phyloP scores from a whole-genome alignment of 2,888 invertebrate species.

The Watsonalla cultraria region DNA sequence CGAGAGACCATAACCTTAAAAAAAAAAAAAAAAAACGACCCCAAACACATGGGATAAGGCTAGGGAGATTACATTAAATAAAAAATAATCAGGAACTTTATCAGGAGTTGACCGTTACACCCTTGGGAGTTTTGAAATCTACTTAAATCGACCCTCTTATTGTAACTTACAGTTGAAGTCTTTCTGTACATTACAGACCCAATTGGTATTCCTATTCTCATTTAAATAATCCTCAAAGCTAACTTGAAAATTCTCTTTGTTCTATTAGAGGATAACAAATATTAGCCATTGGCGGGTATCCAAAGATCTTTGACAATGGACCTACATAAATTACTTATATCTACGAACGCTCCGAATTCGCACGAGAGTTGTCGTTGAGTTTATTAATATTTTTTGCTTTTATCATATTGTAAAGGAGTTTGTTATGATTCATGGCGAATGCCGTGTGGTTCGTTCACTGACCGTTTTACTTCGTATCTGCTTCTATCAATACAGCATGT shows the following conservation, averaged over 20 bases:
- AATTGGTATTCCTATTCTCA: background rate
- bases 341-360: background rate
- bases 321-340: slow-evolving; percentile 23
- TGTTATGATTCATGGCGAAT: background rate
- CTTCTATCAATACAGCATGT: no score
- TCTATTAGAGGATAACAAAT: background rate
- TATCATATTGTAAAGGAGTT: background rate
- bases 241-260: background rate
- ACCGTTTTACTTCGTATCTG: no score
- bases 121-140: no score
- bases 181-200: background rate
- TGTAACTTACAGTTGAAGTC: no score
- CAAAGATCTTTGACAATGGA: slow-evolving; percentile 38
- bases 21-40: no score
- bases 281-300: slow-evolving; percentile 32
- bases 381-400: background rate
- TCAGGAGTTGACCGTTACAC: no score
- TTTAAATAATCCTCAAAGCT: background rate
- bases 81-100: no score
- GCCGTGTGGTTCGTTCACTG: no score
- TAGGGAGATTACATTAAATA: no score
- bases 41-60: no score
- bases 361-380: background rate
- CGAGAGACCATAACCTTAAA: no score
- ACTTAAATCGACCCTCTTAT: no score